phyloP scores from a whole-genome alignment of 2,113 vertebrate species.

The Tapirus terrestris region DNA sequence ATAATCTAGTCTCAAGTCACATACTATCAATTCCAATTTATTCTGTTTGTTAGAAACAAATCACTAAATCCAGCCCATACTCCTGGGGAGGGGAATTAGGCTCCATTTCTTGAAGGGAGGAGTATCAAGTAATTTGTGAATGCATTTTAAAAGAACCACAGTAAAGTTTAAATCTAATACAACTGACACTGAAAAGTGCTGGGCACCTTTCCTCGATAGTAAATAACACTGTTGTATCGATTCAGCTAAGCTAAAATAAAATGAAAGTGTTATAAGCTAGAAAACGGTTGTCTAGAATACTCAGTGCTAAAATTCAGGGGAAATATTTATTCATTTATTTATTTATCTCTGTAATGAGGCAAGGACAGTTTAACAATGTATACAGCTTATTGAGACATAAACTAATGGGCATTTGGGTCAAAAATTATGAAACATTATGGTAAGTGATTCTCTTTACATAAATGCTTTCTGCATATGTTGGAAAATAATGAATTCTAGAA shows the following conservation, averaged over 20 bases:
- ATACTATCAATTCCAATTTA: not conserved
- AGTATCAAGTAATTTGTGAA: not conserved
- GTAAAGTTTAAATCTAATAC: not conserved
- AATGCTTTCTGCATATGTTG: not conserved
- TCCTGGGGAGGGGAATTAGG: not conserved
- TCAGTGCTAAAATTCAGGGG: not conserved
- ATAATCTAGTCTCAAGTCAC: not conserved
- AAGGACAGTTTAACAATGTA: not conserved
- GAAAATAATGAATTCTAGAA: conserved; percentile 35
- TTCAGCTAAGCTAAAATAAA: not conserved
- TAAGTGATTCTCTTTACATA: not conserved
- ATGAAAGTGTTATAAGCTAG: not conserved
- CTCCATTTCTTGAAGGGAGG: not conserved
- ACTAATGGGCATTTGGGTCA: not conserved
- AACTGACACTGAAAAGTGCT: not conserved
- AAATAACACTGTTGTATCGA: not conserved
- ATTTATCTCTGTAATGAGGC: not conserved
- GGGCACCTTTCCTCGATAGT: not conserved
- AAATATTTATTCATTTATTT: not conserved
- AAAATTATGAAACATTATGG: not conserved
- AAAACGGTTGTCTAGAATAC: not conserved
- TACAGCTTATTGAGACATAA: not conserved
- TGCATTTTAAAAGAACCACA: not conserved
- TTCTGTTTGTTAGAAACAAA: not conserved
- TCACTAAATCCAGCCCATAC: not conserved